phyloP scores from a whole-genome alignment of 2,113 vertebrate species.

The Catharus fuscescens region DNA sequence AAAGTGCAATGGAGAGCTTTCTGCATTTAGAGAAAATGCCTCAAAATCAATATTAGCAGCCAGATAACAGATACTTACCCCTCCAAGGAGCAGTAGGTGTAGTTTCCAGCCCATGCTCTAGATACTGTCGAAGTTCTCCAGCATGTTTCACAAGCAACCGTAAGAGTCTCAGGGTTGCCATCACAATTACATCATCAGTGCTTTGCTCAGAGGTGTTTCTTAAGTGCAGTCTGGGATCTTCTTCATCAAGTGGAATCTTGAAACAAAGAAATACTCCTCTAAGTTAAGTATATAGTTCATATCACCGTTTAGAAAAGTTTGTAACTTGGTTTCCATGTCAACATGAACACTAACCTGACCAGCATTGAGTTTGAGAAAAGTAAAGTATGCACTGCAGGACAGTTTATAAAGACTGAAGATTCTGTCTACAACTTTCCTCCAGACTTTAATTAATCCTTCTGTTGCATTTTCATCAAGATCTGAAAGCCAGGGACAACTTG shows the following conservation, averaged over 20 bases:
- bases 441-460: conserved; percentile 92
- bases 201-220: conserved; percentile 87
- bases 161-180: conserved; percentile 93
- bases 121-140: conserved; percentile 92
- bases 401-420: conserved; percentile 97
- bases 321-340: neutral
- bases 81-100: conserved; percentile 97
- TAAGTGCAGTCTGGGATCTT: conserved; percentile 88
- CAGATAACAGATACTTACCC: conserved; percentile 66
- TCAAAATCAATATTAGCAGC: neutral
- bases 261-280: neutral
- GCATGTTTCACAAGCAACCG: conserved; percentile 95
- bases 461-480: conserved; percentile 88
- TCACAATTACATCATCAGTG: conserved; percentile 95
- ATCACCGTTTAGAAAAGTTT: neutral
- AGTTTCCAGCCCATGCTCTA: conserved; percentile 93
- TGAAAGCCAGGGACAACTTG: conserved; percentile 91
- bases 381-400: conserved; percentile 96
- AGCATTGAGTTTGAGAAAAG: conserved; percentile 96
- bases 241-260: conserved; percentile 89
- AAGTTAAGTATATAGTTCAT: neutral
- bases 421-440: conserved; percentile 93
- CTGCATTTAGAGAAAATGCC: neutral
- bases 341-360: conserved; percentile 78
- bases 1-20: neutral